Conservation (phyloP, 2,113 vertebrate species). For the Montifringilla adamsi region DNA sequence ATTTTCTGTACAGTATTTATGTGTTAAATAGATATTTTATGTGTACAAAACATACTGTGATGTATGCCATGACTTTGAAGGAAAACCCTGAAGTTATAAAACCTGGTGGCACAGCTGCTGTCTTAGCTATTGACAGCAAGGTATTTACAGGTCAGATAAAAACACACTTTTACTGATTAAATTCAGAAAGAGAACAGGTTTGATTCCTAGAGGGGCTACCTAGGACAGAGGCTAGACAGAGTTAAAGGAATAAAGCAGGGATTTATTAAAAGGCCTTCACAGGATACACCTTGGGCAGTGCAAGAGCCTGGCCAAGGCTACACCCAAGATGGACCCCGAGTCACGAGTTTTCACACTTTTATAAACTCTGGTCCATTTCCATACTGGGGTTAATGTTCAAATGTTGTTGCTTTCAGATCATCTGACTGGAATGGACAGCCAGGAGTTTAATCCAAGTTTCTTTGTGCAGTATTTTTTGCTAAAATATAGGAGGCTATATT, state of each 20-base stretch:
- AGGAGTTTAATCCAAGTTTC: neutral
- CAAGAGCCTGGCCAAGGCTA: neutral
- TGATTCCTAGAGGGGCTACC: neutral
- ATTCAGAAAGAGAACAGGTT: neutral
- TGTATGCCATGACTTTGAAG: neutral
- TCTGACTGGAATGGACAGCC: neutral
- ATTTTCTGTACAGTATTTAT: neutral
- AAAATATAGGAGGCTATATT: neutral
- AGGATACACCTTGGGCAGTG: neutral
- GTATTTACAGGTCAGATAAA: neutral
- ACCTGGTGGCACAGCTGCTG: too few relatives aligned
- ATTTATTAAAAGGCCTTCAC: neutral
- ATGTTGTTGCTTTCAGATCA: neutral
- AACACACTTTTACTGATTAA: neutral
- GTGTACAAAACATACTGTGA: neutral
- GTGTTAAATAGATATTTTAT: neutral
- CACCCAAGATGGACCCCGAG: fast-evolving
- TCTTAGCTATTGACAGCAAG: neutral
- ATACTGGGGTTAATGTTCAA: neutral
- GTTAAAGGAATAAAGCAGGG: neutral
- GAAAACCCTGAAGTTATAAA: neutral
- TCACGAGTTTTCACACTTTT: neutral
- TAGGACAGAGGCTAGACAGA: neutral
- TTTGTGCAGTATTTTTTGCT: neutral
- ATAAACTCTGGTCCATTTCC: neutral